phyloP scores from a whole-genome alignment of 2,888 invertebrate species.

The Chloroclystis v-ata region DNA sequence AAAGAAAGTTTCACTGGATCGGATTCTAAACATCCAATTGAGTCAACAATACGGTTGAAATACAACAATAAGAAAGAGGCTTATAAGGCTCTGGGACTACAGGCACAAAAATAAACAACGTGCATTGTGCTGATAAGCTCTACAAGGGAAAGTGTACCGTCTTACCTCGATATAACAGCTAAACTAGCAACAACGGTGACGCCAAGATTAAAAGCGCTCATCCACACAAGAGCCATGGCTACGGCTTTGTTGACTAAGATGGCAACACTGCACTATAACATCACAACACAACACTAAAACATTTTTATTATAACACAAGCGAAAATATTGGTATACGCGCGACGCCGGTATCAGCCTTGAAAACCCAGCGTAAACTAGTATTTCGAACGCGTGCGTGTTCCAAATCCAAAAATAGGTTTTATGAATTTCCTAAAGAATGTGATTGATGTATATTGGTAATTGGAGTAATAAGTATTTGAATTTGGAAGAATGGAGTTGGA shows the following conservation, averaged over 20 bases:
- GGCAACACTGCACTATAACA: constrained; percentile 36
- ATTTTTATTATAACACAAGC: constrained; percentile 5
- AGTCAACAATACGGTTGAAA: neutral
- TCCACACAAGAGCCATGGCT: constrained; percentile 80
- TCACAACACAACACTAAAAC: constrained; percentile 25
- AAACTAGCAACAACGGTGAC: constrained; percentile 81
- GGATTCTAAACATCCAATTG: neutral
- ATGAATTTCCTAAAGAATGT: constrained; percentile 1
- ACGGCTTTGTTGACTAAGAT: constrained; percentile 27
- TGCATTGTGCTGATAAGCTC: constrained; percentile 11
- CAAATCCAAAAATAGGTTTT: constrained; percentile 9
- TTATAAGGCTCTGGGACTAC: constrained; percentile 3
- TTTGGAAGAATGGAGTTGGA: constrained; percentile 6
- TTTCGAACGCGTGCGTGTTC: constrained; percentile 12
- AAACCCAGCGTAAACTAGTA: constrained; percentile 5
- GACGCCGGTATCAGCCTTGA: constrained; percentile 11
- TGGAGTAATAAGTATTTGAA: constrained; percentile 34
- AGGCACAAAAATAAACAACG: constrained; percentile 18
- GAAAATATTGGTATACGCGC: constrained; percentile 3
- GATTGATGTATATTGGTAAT: constrained; percentile 11
- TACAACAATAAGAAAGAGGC: constrained; percentile 1
- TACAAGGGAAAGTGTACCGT: constrained; percentile 9
- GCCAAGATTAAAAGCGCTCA: constrained; percentile 80
- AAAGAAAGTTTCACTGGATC: no score
- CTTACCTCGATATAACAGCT: constrained; percentile 52